A percentile compares a stretch with the other conserved stretches of the same genome.
Evolutionary conservation across 2,797 vertebrate genomes (phyloP).

Genomic region (Jordanella pulchra): DNA sequence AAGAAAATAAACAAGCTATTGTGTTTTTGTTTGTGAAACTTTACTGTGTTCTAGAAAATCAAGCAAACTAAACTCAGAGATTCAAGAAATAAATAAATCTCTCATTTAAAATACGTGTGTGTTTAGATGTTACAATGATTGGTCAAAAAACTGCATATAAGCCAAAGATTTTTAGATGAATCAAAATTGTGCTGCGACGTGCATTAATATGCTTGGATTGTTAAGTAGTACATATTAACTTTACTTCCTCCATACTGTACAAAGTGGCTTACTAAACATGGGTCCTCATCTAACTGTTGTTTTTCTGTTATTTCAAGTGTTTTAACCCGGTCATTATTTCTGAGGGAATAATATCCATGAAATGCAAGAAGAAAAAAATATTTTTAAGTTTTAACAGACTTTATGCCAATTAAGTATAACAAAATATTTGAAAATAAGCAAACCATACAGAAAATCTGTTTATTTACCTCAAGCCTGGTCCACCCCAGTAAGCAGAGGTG

Average conservation of each 20-base stretch:
- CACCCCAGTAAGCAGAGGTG: too few species aligned
- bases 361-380: too few species aligned
- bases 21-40: neutral
- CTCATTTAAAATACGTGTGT: slow-evolving; percentile 1
- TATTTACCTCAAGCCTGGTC: too few species aligned
- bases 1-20: neutral
- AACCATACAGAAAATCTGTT: too few species aligned
- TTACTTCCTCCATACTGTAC: slow-evolving; percentile 8
- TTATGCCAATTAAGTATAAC: too few species aligned
- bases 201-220: slow-evolving; percentile 55
- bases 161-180: slow-evolving; percentile 10
- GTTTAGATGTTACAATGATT: neutral
- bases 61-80: slow-evolving; percentile 3
- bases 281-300: neutral
- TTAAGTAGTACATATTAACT: slow-evolving; percentile 27
- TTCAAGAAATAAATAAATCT: neutral
- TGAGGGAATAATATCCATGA: too few species aligned
- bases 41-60: neutral
- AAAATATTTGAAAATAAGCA: too few species aligned
- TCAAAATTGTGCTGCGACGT: slow-evolving; percentile 26
- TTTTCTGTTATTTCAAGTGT: too few species aligned
- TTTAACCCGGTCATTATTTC: too few species aligned
- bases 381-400: too few species aligned
- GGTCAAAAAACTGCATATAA: slow-evolving; percentile 19
- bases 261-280: neutral